phyloP scores from a whole-genome alignment of 2,113 vertebrate species.

The Agelaius tricolor region DNA sequence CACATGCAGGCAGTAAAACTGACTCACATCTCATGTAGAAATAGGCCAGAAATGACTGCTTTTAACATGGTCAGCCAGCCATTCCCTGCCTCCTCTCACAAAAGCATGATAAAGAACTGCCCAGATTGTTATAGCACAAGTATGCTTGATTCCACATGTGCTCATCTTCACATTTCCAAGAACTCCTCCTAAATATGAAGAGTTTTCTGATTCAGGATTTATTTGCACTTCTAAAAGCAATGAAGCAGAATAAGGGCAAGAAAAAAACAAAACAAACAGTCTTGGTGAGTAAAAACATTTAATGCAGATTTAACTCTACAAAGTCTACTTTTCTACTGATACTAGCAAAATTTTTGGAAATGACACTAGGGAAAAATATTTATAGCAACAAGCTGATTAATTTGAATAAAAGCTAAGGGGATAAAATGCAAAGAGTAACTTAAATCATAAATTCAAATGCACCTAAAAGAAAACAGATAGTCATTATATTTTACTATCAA shows the following conservation, averaged over 20 bases:
- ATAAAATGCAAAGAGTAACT: not conserved
- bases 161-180: not conserved
- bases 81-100: not conserved
- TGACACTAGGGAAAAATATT: not conserved
- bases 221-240: not conserved
- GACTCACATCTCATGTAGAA: not conserved
- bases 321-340: not conserved
- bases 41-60: not conserved
- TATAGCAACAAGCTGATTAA: not conserved
- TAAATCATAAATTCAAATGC: not conserved
- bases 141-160: not conserved
- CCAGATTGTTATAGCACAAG: not conserved
- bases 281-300: not conserved
- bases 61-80: not conserved
- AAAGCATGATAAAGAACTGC: accelerated
- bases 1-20: not conserved
- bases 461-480: not conserved
- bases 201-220: not conserved
- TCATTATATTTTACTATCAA: not conserved
- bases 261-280: not conserved
- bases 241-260: not conserved
- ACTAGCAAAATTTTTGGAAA: not conserved
- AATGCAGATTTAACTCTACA: not conserved
- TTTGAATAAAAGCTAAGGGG: not conserved
- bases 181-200: not conserved